These are phyloP conservation scores for Rhodinocichla rosea DNA, from an alignment of 2,113 vertebrate genomes.

Conservation along the genomic window DNA sequence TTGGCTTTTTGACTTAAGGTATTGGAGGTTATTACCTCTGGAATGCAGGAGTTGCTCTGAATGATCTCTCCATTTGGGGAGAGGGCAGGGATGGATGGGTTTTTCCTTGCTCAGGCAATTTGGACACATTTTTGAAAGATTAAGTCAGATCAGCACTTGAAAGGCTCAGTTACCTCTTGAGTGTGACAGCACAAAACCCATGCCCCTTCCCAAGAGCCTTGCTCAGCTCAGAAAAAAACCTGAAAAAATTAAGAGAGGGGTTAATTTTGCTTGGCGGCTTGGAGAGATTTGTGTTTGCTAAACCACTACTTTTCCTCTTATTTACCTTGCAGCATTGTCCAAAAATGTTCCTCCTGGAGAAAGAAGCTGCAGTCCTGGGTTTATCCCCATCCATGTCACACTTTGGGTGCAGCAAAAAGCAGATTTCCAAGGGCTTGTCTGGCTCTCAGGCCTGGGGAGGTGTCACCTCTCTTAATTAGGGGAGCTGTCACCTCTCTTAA, in stretches of 20 bases:
- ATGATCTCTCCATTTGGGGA: neutral
- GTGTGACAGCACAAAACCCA: neutral
- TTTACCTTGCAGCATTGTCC: neutral
- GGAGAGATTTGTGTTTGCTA: neutral
- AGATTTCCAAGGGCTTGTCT: neutral
- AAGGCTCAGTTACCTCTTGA: neutral
- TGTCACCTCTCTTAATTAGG: neutral
- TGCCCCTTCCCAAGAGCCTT: neutral
- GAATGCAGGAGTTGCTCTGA: neutral
- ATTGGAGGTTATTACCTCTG: conserved; percentile 39
- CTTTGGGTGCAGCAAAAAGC: fast-evolving
- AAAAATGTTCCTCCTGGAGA: neutral
- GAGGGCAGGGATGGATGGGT: neutral
- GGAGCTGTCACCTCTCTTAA: neutral
- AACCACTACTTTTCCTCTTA: neutral
- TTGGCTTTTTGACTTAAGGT: conserved; percentile 7
- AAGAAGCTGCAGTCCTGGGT: neutral
- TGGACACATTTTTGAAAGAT: neutral
- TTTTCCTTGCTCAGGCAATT: neutral
- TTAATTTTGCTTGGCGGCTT: neutral
- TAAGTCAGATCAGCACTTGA: neutral
- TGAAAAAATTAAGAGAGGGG: neutral
- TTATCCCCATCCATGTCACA: neutral
- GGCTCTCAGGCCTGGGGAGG: neutral
- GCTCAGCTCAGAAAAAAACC: neutral